phyloP scores from a whole-genome alignment of 2,888 invertebrate genomes.

The Cryptosula pallasiana region DNA sequence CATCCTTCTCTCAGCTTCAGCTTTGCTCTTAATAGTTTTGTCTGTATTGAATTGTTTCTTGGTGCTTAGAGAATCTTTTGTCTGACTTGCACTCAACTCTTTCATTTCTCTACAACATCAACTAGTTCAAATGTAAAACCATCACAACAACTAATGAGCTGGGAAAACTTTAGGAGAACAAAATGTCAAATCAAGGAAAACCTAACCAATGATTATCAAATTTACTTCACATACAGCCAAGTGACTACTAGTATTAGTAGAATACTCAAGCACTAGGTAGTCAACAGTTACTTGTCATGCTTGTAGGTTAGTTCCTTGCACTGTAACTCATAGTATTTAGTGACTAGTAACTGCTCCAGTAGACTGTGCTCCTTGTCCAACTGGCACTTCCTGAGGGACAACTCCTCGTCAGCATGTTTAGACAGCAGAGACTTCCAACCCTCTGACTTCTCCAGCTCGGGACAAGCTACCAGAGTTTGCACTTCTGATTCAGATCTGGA shows the following conservation, averaged over 20 bases:
- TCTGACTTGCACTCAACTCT: slow-evolving; percentile 88
- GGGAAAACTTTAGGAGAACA: too few relatives aligned
- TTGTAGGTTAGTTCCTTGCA: slow-evolving; percentile 83
- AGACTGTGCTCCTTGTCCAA: slow-evolving; percentile 76
- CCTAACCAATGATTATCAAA: too few relatives aligned
- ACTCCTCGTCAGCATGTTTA: slow-evolving; percentile 73
- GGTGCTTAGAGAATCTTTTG: slow-evolving; percentile 93
- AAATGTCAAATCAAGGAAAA: too few relatives aligned
- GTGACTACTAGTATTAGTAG: too few relatives aligned
- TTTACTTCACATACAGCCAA: too few relatives aligned
- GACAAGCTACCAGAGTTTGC: neutral
- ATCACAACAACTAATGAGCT: too few relatives aligned
- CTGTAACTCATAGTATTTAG: slow-evolving; percentile 69
- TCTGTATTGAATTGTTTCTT: slow-evolving; percentile 92
- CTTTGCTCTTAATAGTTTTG: slow-evolving; percentile 90
- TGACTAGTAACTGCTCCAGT: slow-evolving; percentile 79
- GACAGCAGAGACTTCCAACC: slow-evolving; percentile 91
- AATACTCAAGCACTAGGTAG: too few relatives aligned
- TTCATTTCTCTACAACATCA: slow-evolving; percentile 73
- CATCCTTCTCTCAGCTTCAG: slow-evolving; percentile 77
- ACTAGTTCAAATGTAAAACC: too few relatives aligned
- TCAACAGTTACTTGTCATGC: slow-evolving; percentile 78
- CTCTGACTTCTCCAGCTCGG: slow-evolving; percentile 64
- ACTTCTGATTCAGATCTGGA: slow-evolving; percentile 13
- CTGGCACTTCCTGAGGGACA: slow-evolving; percentile 66